Percentiles rank a stretch among this genome's conserved stretches.
These are phyloP conservation scores for Holcopasites calliopsidis DNA, from an alignment of 1,140 invertebrate species.

Conservation along the genomic window DNA sequence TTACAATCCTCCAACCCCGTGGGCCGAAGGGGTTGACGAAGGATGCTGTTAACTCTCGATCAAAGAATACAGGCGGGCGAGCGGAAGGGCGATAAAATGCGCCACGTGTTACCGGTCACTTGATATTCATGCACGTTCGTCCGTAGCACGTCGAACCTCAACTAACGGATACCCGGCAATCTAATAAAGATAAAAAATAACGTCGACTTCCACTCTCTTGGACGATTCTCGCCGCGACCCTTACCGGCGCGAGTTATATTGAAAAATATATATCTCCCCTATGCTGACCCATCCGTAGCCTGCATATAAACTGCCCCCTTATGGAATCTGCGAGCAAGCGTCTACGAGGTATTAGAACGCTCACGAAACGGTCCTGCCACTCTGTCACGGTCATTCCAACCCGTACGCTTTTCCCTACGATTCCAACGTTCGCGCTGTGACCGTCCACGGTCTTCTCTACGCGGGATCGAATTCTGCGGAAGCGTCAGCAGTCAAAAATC, in stretches of 20 bases:
- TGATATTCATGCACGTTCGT: slow-evolving; percentile 76
- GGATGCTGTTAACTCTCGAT: slow-evolving; percentile 4
- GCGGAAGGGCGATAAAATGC: slow-evolving; percentile 65
- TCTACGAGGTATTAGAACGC: slow-evolving; percentile 53
- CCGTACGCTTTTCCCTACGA: background rate
- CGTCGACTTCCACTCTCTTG: slow-evolving; percentile 61
- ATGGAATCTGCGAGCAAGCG: slow-evolving; percentile 58
- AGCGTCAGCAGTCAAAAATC: background rate
- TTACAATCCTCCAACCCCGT: background rate
- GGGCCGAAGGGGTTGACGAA: slow-evolving; percentile 23
- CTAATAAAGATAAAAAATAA: slow-evolving; percentile 80
- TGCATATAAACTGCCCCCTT: slow-evolving; percentile 78
- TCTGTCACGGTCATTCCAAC: slow-evolving; percentile 32
- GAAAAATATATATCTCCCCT: slow-evolving; percentile 75
- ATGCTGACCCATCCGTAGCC: slow-evolving; percentile 72
- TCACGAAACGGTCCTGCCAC: slow-evolving; percentile 30
- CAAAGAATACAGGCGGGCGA: slow-evolving; percentile 41
- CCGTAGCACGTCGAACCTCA: slow-evolving; percentile 71
- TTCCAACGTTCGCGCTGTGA: background rate
- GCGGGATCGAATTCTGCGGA: background rate
- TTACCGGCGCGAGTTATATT: slow-evolving; percentile 69
- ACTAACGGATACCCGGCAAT: slow-evolving; percentile 75
- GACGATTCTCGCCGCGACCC: slow-evolving; percentile 52
- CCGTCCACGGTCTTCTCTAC: background rate
- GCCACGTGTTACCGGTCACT: slow-evolving; percentile 66